Evolutionary conservation across 2,888 invertebrate genomes (phyloP).

Genomic region (Drosophila imparisetae): DNA sequence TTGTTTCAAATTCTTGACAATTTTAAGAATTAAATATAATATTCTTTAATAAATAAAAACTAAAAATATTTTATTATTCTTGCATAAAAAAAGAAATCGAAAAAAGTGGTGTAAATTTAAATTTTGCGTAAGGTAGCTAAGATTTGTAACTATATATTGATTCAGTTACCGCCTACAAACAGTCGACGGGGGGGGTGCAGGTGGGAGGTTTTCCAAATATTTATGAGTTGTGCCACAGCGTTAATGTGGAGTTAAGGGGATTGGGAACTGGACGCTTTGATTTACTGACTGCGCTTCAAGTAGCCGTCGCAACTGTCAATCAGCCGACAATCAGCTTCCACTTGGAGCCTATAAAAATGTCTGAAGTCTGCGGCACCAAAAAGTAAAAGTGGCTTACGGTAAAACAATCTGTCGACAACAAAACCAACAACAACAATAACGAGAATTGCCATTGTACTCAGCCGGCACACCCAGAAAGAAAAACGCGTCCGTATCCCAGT

Average conservation of each 20-base stretch:
- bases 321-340: slow-evolving; percentile 75
- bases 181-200: not conserved
- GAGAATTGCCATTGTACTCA: slow-evolving; percentile 31
- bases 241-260: slow-evolving; percentile 8
- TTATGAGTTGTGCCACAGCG: slow-evolving; percentile 60
- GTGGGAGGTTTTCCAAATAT: slow-evolving; percentile 54
- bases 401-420: slow-evolving; percentile 49
- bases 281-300: slow-evolving; percentile 76
- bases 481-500: slow-evolving; percentile 40
- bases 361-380: slow-evolving; percentile 56
- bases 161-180: not conserved
- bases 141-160: not conserved
- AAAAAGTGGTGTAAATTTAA: not conserved
- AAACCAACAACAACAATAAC: slow-evolving; percentile 25
- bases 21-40: not conserved
- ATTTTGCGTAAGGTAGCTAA: not conserved
- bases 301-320: slow-evolving; percentile 75
- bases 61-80: not conserved
- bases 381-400: slow-evolving; percentile 78
- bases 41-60: not conserved
- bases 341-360: slow-evolving; percentile 74
- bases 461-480: slow-evolving; percentile 42
- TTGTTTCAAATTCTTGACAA: not conserved
- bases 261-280: slow-evolving; percentile 57
- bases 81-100: not conserved